These are phyloP conservation scores for Sceloporus undulatus DNA, from an alignment of 2,113 vertebrate species.

Conservation along the genomic window DNA sequence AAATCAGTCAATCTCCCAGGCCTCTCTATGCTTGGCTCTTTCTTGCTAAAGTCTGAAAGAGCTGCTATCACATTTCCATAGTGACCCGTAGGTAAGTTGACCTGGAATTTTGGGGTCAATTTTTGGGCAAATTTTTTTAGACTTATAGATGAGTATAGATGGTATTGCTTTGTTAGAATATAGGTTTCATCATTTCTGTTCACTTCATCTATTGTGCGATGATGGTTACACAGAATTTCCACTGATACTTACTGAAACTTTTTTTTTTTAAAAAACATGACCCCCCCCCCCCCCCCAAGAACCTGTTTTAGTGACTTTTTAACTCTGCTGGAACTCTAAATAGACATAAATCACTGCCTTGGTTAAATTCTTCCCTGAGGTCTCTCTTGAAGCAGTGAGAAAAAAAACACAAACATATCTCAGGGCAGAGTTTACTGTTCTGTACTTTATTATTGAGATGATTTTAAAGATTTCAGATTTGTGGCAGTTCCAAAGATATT, in stretches of 20 bases:
- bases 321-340: constrained; percentile 4
- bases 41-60: too few relatives aligned
- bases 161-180: background rate
- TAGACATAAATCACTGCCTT: constrained; percentile 6
- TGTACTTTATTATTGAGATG: constrained; percentile 20
- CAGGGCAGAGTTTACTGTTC: constrained; percentile 8
- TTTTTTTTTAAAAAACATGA: too few relatives aligned
- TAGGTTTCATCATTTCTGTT: background rate
- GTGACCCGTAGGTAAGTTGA: too few relatives aligned
- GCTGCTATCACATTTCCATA: too few relatives aligned
- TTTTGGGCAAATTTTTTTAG: too few relatives aligned
- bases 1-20: too few relatives aligned
- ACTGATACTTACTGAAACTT: background rate
- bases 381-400: background rate
- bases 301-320: background rate
- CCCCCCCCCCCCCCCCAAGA: too few relatives aligned
- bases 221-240: background rate
- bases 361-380: background rate
- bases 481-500: constrained; percentile 13
- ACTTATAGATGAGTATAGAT: too few relatives aligned
- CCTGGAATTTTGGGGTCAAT: too few relatives aligned
- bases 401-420: constrained; percentile 24
- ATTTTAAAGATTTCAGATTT: background rate
- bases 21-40: too few relatives aligned
- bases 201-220: background rate